These are phyloP conservation scores for Euborellia annulipes DNA, from an alignment of 1,140 invertebrate genomes.

Conservation along the genomic window DNA sequence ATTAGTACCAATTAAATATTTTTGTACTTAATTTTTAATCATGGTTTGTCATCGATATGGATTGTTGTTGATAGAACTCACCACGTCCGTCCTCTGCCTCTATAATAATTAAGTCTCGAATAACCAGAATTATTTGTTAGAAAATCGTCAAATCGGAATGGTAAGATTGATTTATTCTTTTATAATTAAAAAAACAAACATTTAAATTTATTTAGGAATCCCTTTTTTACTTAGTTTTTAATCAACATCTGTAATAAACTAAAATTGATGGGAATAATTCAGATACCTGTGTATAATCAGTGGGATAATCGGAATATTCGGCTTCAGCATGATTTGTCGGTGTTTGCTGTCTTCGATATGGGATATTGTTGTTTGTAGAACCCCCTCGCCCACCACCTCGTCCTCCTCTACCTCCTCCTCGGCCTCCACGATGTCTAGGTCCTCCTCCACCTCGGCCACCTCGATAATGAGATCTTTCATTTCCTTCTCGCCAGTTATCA, in stretches of 20 bases:
- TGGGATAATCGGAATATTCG: slow-evolving; percentile 31
- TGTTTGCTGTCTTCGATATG: no score
- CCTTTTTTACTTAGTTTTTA: background rate
- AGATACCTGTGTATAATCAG: slow-evolving; percentile 33
- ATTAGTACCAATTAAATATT: no score
- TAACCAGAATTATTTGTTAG: background rate
- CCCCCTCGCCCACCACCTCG: slow-evolving; percentile 15
- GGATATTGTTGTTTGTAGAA: slow-evolving; percentile 16
- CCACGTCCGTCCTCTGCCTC: no score
- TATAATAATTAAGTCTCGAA: background rate
- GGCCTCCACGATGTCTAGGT: slow-evolving; percentile 15
- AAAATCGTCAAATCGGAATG: background rate
- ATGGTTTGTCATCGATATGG: background rate
- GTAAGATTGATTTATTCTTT: background rate
- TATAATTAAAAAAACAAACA: background rate
- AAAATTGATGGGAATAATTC: slow-evolving; percentile 1
- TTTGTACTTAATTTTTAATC: no score
- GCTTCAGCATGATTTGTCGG: slow-evolving; percentile 23
- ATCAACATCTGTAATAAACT: background rate
- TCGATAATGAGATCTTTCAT: slow-evolving; percentile 24
- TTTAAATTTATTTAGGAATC: background rate
- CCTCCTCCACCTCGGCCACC: slow-evolving; percentile 25
- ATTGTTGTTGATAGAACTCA: background rate
- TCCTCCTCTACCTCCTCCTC: slow-evolving; percentile 18
- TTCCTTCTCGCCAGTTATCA: slow-evolving; percentile 24